Evolutionary conservation across 2,113 vertebrate genomes (phyloP).

Genomic region (Chaetura pelagica): DNA sequence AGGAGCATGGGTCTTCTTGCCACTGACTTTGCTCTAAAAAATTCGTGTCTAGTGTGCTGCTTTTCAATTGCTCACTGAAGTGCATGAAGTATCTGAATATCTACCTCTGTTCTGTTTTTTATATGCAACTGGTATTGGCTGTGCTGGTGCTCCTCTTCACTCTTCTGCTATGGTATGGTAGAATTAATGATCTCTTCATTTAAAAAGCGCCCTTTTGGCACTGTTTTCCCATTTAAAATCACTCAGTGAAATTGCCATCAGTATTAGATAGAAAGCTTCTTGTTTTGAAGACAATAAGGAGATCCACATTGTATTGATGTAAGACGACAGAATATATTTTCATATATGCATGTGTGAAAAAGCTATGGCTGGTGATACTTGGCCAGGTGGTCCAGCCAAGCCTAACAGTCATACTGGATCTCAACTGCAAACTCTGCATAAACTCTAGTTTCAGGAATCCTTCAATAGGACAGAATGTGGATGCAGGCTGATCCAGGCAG

Average conservation of each 20-base stretch:
- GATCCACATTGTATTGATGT: background rate
- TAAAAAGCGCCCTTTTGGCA: background rate
- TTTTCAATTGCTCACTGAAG: background rate
- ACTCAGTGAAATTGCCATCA: background rate
- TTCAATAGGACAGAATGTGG: background rate
- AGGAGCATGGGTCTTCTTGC: background rate
- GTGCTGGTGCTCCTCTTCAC: background rate
- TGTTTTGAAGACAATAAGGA: background rate
- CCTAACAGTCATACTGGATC: background rate
- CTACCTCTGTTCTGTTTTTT: background rate
- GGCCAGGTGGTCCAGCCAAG: background rate
- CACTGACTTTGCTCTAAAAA: background rate
- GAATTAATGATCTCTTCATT: background rate
- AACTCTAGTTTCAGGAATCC: background rate
- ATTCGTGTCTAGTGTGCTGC: background rate
- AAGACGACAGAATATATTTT: background rate
- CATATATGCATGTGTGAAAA: background rate
- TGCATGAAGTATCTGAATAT: background rate
- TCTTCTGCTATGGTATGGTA: accelerated
- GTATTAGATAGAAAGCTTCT: background rate
- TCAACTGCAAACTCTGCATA: background rate
- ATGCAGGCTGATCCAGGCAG: background rate
- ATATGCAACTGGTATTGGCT: background rate
- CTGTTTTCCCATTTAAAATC: background rate
- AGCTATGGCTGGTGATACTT: background rate